A percentile compares a stretch with the other conserved stretches of the same genome.
Evolutionary conservation across 2,113 vertebrate genomes (phyloP).

Genomic region (Campylomormyrus numenius): DNA sequence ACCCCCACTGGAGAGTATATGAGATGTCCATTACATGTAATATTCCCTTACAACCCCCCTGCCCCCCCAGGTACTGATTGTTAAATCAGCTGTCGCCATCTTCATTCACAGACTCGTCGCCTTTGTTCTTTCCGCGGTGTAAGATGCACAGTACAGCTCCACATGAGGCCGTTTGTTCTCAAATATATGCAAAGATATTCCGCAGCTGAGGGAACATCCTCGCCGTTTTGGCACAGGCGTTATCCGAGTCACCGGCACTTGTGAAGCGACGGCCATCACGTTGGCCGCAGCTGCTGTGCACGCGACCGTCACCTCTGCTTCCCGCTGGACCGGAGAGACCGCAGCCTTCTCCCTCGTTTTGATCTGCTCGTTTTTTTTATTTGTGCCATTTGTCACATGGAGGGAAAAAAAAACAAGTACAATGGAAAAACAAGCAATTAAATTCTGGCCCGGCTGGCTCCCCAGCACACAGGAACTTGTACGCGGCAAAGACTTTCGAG

Average conservation of each 20-base stretch:
- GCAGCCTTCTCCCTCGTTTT: neutral
- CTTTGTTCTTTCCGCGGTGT: neutral
- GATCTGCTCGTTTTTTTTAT: neutral
- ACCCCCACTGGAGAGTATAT: neutral
- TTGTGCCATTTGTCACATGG: neutral
- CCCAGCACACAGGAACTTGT: neutral
- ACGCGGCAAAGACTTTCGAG: neutral
- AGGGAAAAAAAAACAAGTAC: neutral
- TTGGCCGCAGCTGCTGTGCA: neutral
- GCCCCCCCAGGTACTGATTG: too few species aligned
- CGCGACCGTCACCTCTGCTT: neutral
- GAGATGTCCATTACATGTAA: constrained; percentile 9
- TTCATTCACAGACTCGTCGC: neutral
- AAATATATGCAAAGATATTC: constrained; percentile 15
- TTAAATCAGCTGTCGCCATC: neutral
- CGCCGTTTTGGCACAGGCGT: neutral
- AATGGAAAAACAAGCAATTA: neutral
- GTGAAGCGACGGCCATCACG: neutral
- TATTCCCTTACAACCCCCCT: neutral
- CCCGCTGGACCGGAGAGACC: neutral
- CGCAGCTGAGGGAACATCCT: neutral
- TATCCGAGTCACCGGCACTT: neutral
- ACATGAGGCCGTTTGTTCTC: neutral
- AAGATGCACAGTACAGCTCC: neutral
- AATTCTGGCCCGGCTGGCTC: neutral